Evolutionary conservation across 53 echinoderm and acorn worm genomes (phyloP), one percentile per base, ranked within the genome.

Genomic region (Temnopleurus reevesii): DNA sequence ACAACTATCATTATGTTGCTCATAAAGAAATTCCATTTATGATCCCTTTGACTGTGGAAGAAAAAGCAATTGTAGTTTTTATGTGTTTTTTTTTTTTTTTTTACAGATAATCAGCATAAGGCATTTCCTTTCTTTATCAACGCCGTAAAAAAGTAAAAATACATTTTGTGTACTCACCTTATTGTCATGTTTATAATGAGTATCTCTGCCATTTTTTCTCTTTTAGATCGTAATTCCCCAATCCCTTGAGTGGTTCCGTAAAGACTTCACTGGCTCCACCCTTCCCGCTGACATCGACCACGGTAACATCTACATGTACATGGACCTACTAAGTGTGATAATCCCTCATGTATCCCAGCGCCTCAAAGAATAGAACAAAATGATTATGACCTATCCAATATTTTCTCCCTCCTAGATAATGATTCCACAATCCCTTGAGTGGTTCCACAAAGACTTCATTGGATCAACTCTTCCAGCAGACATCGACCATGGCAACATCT

Each of bases 361-460:
- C 21, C 31, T 77, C 35, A 13, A 19, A 19, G 55, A 19, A 54
- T 12, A 54, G 55, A 54, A 19, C 19, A 15, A 15, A 54, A 54
- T n/a, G n/a, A n/a, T n/a, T n/a, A n/a, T 12, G 8, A 79, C 9
- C 19, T 60, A 26, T 12, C 18, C 27, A n/a, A n/a, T n/a, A n/a
- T n/a, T 60, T 21, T 18, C 23, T 60, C 23, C 23, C 6, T 60
- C 31, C 43, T 47, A 93, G 96, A 83, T 96, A 19, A 90, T 89
- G 31, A 94, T 96, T 80, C 96, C 96, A 15, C 89, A 96, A 76
- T 87, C 76, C 18, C 77, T 96, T 27, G 93, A 94, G 35, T 96
- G 96, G 96, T 96, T 93, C 81, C 92, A 94, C 26, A 93, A 92
- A 71, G 96, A 96, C 76, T 96, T 96, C 91, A 94, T 92, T n/a